phyloP scores from a whole-genome alignment of 2,888 invertebrate genomes.

The Ariolimax columbianus region DNA sequence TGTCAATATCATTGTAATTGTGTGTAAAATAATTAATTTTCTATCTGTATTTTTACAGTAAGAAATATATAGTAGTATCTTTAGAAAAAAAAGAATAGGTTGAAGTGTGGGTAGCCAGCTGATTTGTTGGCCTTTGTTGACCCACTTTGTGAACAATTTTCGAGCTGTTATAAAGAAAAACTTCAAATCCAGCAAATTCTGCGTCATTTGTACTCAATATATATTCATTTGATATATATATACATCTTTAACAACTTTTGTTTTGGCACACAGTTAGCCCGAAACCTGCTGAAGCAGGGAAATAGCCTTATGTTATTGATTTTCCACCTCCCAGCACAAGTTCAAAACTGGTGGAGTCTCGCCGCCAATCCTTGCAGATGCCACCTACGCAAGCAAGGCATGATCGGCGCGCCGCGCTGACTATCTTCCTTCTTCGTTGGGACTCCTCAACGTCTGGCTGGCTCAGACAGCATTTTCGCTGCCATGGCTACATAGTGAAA shows the following conservation, averaged over 20 bases:
- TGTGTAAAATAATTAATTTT: neutral
- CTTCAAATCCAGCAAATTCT: neutral
- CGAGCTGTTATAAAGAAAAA: neutral
- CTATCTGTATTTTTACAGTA: neutral
- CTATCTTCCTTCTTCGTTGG: neutral
- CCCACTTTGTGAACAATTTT: constrained; percentile 26
- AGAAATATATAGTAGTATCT: neutral
- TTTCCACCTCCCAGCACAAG: constrained; percentile 24
- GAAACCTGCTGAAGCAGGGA: neutral
- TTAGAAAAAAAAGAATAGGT: neutral
- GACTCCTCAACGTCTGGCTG: neutral
- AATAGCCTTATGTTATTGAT: constrained; percentile 26
- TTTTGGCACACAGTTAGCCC: neutral
- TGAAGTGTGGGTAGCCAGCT: constrained; percentile 13
- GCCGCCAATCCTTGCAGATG: constrained; percentile 42
- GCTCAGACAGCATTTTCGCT: neutral
- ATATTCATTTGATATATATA: neutral
- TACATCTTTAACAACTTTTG: neutral
- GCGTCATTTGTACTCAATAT: neutral
- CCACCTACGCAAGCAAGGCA: constrained; percentile 38
- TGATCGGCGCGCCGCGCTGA: constrained; percentile 33
- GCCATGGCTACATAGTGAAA: constrained; percentile 43
- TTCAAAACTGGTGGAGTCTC: constrained; percentile 37
- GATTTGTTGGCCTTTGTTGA: constrained; percentile 42
- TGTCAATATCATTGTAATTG: neutral